Conservation (phyloP, 92 coral and sea anemone species). For the Parazoanthus darwini region DNA sequence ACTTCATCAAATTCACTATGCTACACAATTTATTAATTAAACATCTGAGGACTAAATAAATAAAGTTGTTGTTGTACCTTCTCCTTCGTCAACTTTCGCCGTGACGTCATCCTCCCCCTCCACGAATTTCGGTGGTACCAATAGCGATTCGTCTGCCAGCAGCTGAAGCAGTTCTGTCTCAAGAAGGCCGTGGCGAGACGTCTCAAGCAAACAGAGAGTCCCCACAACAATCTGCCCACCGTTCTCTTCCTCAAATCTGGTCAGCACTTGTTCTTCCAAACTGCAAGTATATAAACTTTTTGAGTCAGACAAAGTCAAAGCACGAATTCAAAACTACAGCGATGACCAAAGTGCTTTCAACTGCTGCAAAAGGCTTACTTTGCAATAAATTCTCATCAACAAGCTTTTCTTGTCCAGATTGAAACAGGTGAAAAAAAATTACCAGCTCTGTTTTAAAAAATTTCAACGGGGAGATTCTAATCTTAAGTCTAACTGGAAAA, state of each 20-base stretch:
- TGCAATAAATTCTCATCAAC: no score
- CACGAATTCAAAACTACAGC: not conserved
- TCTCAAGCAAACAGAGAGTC: constrained; percentile 93
- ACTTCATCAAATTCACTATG: no score
- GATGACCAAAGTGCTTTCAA: not conserved
- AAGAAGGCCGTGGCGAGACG: constrained; percentile 95
- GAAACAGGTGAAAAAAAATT: no score
- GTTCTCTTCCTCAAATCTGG: constrained; percentile 93
- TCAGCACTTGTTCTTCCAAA: constrained; percentile 93
- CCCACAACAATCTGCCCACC: constrained; percentile 95
- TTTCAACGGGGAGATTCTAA: no score
- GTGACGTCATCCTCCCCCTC: constrained; percentile 82
- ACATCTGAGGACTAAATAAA: no score
- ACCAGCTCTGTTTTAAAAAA: no score
- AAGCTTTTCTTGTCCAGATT: no score
- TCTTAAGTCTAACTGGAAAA: no score
- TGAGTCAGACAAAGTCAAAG: not conserved
- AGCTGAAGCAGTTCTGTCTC: constrained; percentile 95
- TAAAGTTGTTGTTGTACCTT: constrained; percentile 13
- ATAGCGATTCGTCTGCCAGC: constrained; percentile 84
- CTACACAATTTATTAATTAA: no score
- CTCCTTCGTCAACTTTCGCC: constrained; percentile 49
- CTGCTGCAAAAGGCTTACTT: no score
- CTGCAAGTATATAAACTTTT: constrained; percentile 45
- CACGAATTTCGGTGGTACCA: constrained; percentile 77